Evolutionary conservation across 2,797 vertebrate species (phyloP), one percentile per base, ranked within the genome.

Genomic region (Lophura swinhoii): DNA sequence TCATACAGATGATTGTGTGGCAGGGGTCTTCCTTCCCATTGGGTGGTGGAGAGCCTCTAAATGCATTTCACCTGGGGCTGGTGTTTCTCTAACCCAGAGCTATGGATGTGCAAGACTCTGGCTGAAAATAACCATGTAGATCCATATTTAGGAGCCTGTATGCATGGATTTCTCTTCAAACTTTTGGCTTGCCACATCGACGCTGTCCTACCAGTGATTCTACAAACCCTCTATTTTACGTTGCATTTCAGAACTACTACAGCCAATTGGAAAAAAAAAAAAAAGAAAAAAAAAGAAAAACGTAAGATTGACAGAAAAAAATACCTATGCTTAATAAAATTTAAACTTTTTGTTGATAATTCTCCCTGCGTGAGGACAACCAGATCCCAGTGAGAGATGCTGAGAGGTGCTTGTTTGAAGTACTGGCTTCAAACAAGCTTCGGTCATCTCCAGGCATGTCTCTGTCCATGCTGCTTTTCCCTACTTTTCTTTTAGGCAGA

Each of bases 101-200:
- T 80, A 88, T 72, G 71, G 94, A 96, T 96, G 95, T 95, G 92
- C 92, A 95, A 96, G 92, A 95, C 95, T 93, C 90, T 66, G 91
- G 80, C 89, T 96, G 93, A 95, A 95, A 95, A 96, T 96, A 96
- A 94, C 93, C 33, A 48, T 84, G 91, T 62, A 91, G 93, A 94
- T 95, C 95, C 95, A 95, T 94, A 95, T 96, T 92, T 96, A 95
- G 94, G 93, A 93, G 77, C 83, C 71, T 88, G 88, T 83, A 95
- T 94, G 89, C 80, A 95, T 91, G 92, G 95, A 62, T 95, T 95
- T 96, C 79, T 84, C 94, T 94, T 88, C 85, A 95, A 92, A 95
- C 93, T 95, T 96, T 79, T 96, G 96, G 93, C 93, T 96, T 96
- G 92, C 92, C 91, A 88, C 66, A 91, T 90, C 1, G 3, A 79